Conservation (phyloP, 2,888 invertebrate genomes). For the Mongoloraphidia duomilia region DNA sequence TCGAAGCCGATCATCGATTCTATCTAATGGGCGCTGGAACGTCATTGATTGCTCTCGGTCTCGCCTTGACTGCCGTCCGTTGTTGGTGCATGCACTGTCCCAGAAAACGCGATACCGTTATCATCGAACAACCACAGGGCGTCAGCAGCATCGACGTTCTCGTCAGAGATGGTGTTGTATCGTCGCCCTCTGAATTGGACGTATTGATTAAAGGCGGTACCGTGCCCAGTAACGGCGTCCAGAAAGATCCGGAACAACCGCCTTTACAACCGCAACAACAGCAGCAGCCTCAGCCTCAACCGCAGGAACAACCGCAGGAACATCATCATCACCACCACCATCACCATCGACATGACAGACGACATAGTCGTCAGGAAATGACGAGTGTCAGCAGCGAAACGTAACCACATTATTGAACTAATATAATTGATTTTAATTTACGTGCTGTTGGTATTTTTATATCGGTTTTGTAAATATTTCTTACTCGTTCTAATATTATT, state of each 20-base stretch:
- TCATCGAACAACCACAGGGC: conserved; percentile 26
- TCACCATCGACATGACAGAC: background rate
- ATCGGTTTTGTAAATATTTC: no score
- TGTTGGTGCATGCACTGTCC: conserved; percentile 52
- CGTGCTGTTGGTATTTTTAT: no score
- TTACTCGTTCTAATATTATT: no score
- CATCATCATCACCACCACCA: background rate
- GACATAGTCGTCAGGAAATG: background rate
- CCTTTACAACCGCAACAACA: background rate
- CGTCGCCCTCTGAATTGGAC: conserved; percentile 43
- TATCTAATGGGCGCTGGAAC: conserved; percentile 53
- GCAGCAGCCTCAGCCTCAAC: background rate
- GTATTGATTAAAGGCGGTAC: conserved; percentile 29
- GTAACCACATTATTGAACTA: background rate
- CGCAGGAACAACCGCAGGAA: background rate
- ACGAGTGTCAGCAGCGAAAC: background rate
- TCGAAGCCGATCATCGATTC: conserved; percentile 59
- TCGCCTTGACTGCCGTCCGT: conserved; percentile 47
- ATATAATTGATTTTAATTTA: no score
- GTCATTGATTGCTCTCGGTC: conserved; percentile 44
- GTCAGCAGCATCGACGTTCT: conserved; percentile 39
- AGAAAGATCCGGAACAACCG: background rate
- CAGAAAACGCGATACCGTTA: conserved; percentile 26
- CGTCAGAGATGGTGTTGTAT: conserved; percentile 28
- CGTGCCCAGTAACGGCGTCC: background rate